Evolutionary conservation across 2,797 vertebrate genomes (phyloP), one percentile per base, ranked within the genome.

Genomic region (Paedocypris micromegethes): DNA sequence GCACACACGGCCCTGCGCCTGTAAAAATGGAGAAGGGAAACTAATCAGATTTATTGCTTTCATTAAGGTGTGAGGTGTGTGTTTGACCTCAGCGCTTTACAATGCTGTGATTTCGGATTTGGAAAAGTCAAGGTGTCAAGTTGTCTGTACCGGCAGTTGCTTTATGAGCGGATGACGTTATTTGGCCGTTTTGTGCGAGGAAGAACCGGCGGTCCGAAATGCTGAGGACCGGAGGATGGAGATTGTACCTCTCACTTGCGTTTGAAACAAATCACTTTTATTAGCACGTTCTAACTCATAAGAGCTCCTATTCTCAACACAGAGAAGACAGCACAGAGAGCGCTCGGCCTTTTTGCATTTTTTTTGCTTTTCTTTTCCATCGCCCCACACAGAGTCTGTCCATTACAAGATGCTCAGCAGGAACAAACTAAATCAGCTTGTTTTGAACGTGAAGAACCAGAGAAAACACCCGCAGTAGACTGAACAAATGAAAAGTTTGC

Each of bases 11-110:
- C 78, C 79, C 77, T 66, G 59, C 76, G 64, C 85, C 86, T 85
- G 83, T 88, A 84, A 89, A 90, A 84, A 70, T 39, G 40, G 63
- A 77, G 72, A 78, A 65, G 66, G 70, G 73, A 80, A 70, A 68
- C 75, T 79, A 81, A 87, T 86, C 83, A 85, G 82, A 89, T 89
- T 89, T 89, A 90, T 79, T 78, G 82, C 83, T 86, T 88, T 85
- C 84, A 88, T 87, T 83, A 84, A 75, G 72, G 66, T 70, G 54
- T 69, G 75, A 79, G 72, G 76, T 82, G 80, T 86, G 70, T 83
- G 52, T 64, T 59, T 76, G 78, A 79, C 59, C 60, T 78, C 71
- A 41, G 39, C 0, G 53, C 50, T 54, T 72, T 40, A 48, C 42
- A 46, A 38, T 3, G 5, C 57, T 8, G 23, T 47, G 52, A 53